Conservation (phyloP, 2,888 invertebrate species). For the Meta bourneti region DNA sequence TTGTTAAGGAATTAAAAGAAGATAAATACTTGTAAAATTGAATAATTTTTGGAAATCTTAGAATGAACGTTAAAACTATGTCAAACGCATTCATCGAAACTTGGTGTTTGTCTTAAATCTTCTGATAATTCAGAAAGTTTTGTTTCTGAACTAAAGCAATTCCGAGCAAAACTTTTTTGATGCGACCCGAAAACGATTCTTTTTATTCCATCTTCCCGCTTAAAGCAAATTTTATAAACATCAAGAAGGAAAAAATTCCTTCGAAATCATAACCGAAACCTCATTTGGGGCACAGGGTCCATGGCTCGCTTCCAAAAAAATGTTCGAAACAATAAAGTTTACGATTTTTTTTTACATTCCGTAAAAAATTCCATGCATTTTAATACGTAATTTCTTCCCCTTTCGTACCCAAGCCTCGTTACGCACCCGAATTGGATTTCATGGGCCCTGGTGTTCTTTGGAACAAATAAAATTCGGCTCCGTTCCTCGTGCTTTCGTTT, state of each 20-base stretch:
- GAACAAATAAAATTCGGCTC: slow-evolving; percentile 41
- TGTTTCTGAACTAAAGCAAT: too few relatives aligned
- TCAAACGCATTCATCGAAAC: too few relatives aligned
- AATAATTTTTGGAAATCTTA: too few relatives aligned
- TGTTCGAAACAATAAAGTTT: slow-evolving; percentile 55
- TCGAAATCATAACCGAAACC: slow-evolving; percentile 41
- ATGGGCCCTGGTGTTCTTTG: slow-evolving; percentile 9
- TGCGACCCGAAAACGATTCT: too few relatives aligned
- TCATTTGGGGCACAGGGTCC: slow-evolving; percentile 6
- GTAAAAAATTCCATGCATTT: slow-evolving; percentile 75
- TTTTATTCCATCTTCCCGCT: too few relatives aligned
- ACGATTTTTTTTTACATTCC: slow-evolving; percentile 45
- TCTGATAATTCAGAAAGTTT: too few relatives aligned
- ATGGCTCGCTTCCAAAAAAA: slow-evolving; percentile 53
- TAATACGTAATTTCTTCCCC: slow-evolving; percentile 63
- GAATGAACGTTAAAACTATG: too few relatives aligned
- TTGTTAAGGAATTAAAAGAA: too few relatives aligned
- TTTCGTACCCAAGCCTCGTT: slow-evolving; percentile 30
- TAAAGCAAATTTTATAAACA: slow-evolving; percentile 35
- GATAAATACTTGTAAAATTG: too few relatives aligned
- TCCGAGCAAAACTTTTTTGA: too few relatives aligned
- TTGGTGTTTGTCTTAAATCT: too few relatives aligned
- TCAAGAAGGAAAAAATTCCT: background rate
- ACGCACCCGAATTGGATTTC: slow-evolving; percentile 58
- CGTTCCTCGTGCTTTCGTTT: background rate